phyloP scores from a whole-genome alignment of 2,113 vertebrate species.

The Scopus umbretta region DNA sequence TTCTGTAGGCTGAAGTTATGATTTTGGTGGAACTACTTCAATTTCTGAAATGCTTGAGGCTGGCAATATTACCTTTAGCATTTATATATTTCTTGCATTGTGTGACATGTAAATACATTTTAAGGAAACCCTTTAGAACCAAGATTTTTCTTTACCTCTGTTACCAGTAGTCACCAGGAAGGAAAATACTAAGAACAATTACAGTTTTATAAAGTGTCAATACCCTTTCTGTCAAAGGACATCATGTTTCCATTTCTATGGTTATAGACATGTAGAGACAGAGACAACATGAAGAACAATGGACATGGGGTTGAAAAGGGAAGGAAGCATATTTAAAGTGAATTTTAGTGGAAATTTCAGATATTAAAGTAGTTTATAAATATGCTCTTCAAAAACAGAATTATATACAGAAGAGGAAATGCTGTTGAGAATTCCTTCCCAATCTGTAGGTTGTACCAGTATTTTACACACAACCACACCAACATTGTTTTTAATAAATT shows the following conservation, averaged over 20 bases:
- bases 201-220: neutral
- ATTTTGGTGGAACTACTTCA: neutral
- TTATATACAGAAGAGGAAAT: neutral
- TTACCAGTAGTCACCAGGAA: neutral
- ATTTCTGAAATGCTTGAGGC: neutral
- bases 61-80: neutral
- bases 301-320: neutral
- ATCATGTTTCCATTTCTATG: neutral
- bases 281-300: neutral
- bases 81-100: neutral
- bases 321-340: neutral
- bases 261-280: neutral
- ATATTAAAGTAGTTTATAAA: neutral
- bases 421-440: neutral
- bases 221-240: neutral
- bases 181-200: neutral
- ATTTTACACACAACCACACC: neutral
- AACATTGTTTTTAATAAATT: neutral
- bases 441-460: fast-evolving
- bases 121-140: neutral
- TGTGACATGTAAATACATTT: neutral
- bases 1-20: neutral
- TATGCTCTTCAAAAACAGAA: neutral
- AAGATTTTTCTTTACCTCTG: neutral
- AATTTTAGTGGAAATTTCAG: neutral